Evolutionary conservation across 2,797 vertebrate species (phyloP), one percentile per base, ranked within the genome.

Genomic region (Lophotriccus pileatus): DNA sequence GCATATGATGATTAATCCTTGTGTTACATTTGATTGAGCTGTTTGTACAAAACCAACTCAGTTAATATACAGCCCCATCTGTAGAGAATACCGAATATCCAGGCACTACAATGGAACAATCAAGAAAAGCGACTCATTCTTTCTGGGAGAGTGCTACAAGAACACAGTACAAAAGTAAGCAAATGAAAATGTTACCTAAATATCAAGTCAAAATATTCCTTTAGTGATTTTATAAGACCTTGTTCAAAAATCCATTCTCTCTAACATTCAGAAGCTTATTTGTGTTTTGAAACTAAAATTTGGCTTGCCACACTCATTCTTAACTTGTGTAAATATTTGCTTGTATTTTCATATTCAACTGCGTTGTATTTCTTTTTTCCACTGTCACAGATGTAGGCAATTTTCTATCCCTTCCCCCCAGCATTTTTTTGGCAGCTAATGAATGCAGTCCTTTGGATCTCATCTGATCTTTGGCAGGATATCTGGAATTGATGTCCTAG

Each of bases 391-490:
- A 96, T 81, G 95, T 70, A 82, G 70, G 39, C 75, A 91, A 84
- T 97, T 97, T 96, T 95, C 81, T 77, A 8, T 81, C 47, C 95
- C 84, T 93, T 84, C 89, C 80, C 52, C 90, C 90, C 69, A 90
- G 86, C 67, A 79, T 62, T 91, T 86, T 93, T 85, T 96, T 97
- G 86, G 89, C 95, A 97, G 82, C 84, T 90, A 79, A 91, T 95
- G 59, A 80, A 96, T 96, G 53, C 84, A 69, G 94, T 83, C 95
- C 91, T 95, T 94, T 96, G 68, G 94, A 91, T 97, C 88, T 89
- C 69, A 59, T 97, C 88, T 94, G 93, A 97, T 89, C 94, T 91
- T 94, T 94, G 95, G 93, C 91, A 96, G 91, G 69, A 59, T 93
- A 84, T 91, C 92, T 92, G 90, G 92, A 96, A 96, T 64, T 84